Percentiles rank a stretch among this genome's conserved stretches.
These are phyloP conservation scores for Drosophila insularis DNA, from an alignment of 1,140 invertebrate genomes.

Conservation along the genomic window DNA sequence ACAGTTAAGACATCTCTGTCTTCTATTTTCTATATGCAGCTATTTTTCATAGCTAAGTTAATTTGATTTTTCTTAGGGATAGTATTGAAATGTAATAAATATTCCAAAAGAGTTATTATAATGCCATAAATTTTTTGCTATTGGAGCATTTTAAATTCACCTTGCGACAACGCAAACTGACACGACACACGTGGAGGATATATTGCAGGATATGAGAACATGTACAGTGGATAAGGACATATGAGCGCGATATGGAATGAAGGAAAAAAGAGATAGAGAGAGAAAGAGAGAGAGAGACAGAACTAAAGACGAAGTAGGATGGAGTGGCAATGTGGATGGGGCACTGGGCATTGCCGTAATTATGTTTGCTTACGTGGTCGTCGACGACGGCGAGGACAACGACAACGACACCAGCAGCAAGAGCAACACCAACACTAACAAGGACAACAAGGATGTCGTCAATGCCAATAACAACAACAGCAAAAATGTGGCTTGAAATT, in stretches of 20 bases:
- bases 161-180: slow-evolving; percentile 44
- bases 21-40: too few relatives aligned
- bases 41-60: too few relatives aligned
- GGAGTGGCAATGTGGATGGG: slow-evolving; percentile 18
- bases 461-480: slow-evolving; percentile 15
- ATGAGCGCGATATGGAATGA: neutral
- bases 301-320: neutral
- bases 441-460: slow-evolving; percentile 17
- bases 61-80: too few relatives aligned
- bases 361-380: slow-evolving; percentile 77
- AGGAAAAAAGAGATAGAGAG: neutral
- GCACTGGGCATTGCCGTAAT: slow-evolving; percentile 68
- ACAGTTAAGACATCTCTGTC: too few relatives aligned
- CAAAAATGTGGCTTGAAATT: slow-evolving; percentile 76
- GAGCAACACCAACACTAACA: slow-evolving; percentile 30
- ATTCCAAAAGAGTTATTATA: slow-evolving; percentile 13
- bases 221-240: neutral
- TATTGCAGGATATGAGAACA: slow-evolving; percentile 20
- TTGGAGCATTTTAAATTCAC: slow-evolving; percentile 25
- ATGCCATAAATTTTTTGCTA: slow-evolving; percentile 31
- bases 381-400: slow-evolving; percentile 37
- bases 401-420: slow-evolving; percentile 4
- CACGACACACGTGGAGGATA: neutral
- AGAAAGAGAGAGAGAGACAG: too few relatives aligned
- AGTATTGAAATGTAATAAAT: slow-evolving; percentile 26